Base-by-base conservation (phyloP, 2,113 vertebrate species). In the Protobothrops flavoviridis region DNA sequence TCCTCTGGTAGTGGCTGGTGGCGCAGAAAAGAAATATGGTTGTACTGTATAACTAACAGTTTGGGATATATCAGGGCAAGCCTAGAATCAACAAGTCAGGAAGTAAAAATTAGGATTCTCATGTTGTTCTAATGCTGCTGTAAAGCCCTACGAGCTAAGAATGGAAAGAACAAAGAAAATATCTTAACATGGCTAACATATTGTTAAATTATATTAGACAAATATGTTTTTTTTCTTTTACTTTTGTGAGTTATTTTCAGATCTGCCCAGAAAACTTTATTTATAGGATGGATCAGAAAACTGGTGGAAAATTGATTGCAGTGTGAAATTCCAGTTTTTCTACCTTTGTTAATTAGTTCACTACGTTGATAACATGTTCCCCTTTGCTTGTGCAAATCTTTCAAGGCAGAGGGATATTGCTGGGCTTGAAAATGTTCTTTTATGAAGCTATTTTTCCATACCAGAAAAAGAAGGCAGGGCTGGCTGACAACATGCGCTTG, bases 381-480 rank as follows among this genome's bases (percentile, higher is more conserved):
- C 55, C 59, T 5, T 95, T 94, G 94, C 94, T 93, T 45, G 33
- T 13, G 20, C 12, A 39, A 88, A 53, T 5, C 26, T 0, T 1
- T 21, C 86, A 57, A 33, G 64, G 56, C 39, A 26, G 24, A 48
- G 59, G 3, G 21, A 91, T n/a, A 53, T 55, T 90, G 69, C 92
- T 94, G 45, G 57, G 45, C 87, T 81, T 92, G 87, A 89, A 90
- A 91, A 92, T 69, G 89, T 3, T 8, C 89, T 86, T 91, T 91
- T 11, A 43, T 10, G 0, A 23, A 17, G 39, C 9, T 45, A 90
- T 88, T 59, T 94, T 81, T 81, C 64, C 74, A 81, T 43, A 43
- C 17, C 33, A 9, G 33, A 81, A 69, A n/a, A 15, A 69, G 29
- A 43, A 64, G 81, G 74, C 23, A 26, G 21, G 29, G 61, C 7